A percentile compares a stretch with the other conserved stretches of the same genome.
Conservation (phyloP, 2,888 invertebrate species). For the Zonitis immaculata region DNA sequence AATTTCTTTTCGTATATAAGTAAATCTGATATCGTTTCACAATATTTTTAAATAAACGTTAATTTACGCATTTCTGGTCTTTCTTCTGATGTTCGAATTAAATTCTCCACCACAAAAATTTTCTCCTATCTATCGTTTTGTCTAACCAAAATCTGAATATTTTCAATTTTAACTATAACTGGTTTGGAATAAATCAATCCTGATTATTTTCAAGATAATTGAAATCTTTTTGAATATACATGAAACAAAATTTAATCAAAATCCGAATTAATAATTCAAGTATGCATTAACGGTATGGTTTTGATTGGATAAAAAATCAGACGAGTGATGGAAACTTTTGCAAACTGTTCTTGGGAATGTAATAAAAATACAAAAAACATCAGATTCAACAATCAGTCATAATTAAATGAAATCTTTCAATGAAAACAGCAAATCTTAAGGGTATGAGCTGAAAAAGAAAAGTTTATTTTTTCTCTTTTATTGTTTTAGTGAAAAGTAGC, state of each 20-base stretch:
- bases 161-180: no score
- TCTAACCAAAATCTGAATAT: no score
- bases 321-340: conserved; percentile 1
- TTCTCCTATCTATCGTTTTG: not conserved
- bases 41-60: no score
- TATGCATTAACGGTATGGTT: not conserved
- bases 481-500: conserved; percentile 7
- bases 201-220: not conserved
- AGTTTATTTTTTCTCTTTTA: conserved; percentile 12
- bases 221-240: not conserved
- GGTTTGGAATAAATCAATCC: no score
- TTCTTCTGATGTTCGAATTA: not conserved
- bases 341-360: conserved; percentile 3
- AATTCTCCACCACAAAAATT: not conserved
- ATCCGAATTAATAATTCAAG: not conserved
- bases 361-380: not conserved
- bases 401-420: conserved; percentile 9
- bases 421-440: conserved; percentile 11
- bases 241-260: not conserved
- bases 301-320: not conserved
- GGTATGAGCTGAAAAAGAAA: conserved; percentile 7
- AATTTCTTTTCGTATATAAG: no score
- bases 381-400: conserved; percentile 4
- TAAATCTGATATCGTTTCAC: conserved; percentile 6
- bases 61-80: not conserved